Conservation (phyloP, 2,888 invertebrate species). For the Chelonus formosanus region DNA sequence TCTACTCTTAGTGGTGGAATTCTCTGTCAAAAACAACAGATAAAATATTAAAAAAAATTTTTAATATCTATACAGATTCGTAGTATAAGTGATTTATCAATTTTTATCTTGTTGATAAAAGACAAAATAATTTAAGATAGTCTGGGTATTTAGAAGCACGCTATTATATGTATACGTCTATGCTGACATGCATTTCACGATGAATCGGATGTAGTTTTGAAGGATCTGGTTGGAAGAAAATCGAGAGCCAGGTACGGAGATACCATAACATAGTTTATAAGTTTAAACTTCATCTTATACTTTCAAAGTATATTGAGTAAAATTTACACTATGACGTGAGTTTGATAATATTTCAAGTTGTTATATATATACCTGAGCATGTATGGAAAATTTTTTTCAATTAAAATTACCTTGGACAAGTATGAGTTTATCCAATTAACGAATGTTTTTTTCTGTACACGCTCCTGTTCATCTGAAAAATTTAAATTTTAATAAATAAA, state of each 20-base stretch:
- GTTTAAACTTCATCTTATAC: slow-evolving; percentile 39
- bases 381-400: background rate
- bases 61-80: background rate
- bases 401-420: slow-evolving; percentile 83
- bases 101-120: background rate
- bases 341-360: slow-evolving; percentile 30
- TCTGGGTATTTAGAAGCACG: slow-evolving; percentile 21
- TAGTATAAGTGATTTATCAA: background rate
- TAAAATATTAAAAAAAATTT: background rate
- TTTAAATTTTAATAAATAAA: background rate
- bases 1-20: slow-evolving; percentile 92
- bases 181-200: slow-evolving; percentile 43
- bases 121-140: no score
- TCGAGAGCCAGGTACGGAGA: slow-evolving; percentile 54
- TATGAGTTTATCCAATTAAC: slow-evolving; percentile 99
- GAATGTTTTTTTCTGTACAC: slow-evolving; percentile 98
- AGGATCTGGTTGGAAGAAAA: slow-evolving; percentile 55
- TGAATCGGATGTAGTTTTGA: slow-evolving; percentile 51
- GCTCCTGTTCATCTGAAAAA: slow-evolving; percentile 93
- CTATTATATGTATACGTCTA: slow-evolving; percentile 16
- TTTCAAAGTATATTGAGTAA: slow-evolving; percentile 10
- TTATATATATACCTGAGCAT: slow-evolving; percentile 28
- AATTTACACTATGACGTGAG: slow-evolving; percentile 36
- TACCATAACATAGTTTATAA: slow-evolving; percentile 40
- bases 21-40: slow-evolving; percentile 70